Percentiles rank a stretch among this genome's conserved stretches.
Evolutionary conservation across 1,140 invertebrate species (phyloP).

Genomic region (Brachionus angularis): DNA sequence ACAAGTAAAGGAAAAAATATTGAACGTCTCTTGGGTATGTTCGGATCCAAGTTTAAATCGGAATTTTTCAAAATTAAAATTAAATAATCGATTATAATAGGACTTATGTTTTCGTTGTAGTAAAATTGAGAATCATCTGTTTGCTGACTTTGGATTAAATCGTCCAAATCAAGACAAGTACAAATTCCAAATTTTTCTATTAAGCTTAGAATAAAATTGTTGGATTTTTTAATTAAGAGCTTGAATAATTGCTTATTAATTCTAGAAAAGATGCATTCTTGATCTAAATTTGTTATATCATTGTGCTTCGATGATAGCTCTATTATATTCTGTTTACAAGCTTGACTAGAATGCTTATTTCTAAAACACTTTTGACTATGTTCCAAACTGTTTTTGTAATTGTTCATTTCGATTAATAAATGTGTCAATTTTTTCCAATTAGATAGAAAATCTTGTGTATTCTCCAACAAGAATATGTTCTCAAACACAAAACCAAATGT

Average conservation of each 20-base stretch:
- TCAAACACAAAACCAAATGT: slow-evolving; percentile 18
- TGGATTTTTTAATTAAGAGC: not conserved
- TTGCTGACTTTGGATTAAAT: not conserved
- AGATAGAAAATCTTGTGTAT: not conserved
- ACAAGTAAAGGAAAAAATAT: slow-evolving; percentile 31
- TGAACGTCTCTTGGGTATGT: not conserved
- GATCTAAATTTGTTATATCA: not conserved
- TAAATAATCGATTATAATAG: not conserved
- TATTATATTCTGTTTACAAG: not conserved
- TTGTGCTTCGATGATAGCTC: not conserved
- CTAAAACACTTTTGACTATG: not conserved
- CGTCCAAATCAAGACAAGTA: slow-evolving; percentile 5
- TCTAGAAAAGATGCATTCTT: slow-evolving; percentile 3
- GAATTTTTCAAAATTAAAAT: not conserved
- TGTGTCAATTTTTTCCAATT: slow-evolving; percentile 1
- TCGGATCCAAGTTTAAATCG: not conserved
- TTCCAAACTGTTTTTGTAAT: slow-evolving; percentile 5
- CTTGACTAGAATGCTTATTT: not conserved
- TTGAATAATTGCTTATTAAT: not conserved
- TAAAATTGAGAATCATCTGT: not conserved
- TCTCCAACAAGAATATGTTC: not conserved
- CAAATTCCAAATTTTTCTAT: slow-evolving; percentile 16
- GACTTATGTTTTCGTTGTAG: not conserved
- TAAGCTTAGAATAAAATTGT: not conserved
- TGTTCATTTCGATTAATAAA: slow-evolving; percentile 1